Conservation (phyloP, 2,113 vertebrate genomes). For the Planiliza haematocheilus region DNA sequence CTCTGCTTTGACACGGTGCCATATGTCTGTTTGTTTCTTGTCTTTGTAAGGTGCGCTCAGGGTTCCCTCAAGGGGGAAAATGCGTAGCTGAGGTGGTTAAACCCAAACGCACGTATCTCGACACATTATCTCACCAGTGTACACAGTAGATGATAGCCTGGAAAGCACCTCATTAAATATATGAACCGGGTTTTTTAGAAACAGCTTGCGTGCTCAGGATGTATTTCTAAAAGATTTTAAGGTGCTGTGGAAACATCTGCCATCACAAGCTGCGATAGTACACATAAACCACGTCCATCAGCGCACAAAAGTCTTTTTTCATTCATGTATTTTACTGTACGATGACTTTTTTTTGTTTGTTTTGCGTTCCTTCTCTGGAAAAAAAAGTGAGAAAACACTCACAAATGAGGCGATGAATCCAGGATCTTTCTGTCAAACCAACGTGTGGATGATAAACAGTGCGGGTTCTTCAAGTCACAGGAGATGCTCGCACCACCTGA, state of each 20-base stretch:
- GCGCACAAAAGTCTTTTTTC: too few relatives aligned
- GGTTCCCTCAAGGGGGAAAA: slow-evolving; percentile 5
- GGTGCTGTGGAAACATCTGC: too few relatives aligned
- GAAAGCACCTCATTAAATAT: not conserved
- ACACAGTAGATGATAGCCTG: not conserved
- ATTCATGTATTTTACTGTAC: too few relatives aligned
- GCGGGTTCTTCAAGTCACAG: not conserved
- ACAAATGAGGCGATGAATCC: not conserved
- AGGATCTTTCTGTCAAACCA: slow-evolving; percentile 21
- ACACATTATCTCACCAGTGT: slow-evolving; percentile 12
- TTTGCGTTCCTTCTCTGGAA: too few relatives aligned
- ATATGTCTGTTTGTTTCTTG: not conserved
- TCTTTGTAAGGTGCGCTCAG: not conserved
- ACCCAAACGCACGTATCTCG: not conserved
- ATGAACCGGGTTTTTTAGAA: not conserved
- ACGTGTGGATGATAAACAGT: slow-evolving; percentile 22
- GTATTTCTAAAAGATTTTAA: not conserved
- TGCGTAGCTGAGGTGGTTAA: not conserved
- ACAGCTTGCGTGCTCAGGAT: not conserved
- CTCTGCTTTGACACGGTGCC: not conserved
- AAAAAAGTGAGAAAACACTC: not conserved
- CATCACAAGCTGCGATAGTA: too few relatives aligned
- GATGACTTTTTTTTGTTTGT: too few relatives aligned
- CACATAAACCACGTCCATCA: too few relatives aligned
- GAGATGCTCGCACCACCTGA: not conserved